Evolutionary conservation across 2,113 vertebrate species (phyloP), one percentile per base, ranked within the genome.

Genomic region (Bostrychus sinensis): DNA sequence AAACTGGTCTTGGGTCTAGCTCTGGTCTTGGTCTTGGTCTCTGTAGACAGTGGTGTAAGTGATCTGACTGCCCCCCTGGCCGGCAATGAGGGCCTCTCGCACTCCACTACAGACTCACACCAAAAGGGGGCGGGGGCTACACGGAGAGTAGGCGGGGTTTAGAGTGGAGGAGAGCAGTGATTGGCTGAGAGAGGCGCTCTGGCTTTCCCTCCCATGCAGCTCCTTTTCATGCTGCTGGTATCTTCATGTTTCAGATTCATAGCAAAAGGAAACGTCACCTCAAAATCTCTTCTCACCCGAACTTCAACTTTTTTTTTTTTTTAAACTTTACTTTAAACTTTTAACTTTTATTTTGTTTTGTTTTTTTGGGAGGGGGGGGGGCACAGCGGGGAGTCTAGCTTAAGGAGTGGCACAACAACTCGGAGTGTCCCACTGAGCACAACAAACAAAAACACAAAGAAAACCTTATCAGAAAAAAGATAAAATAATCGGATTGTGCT

Each of bases 71-170:
- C 57, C 73, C 70, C 86, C 81, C 77, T 81, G 50, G n/a, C 60
- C 71, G 45, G 82, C 74, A 83, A 72, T 74, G 66, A 76, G 77
- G 83, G 81, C 81, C 87, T 83, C 87, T 82, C 69, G 63, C 80
- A 73, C 82, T 80, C 70, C 39, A 57, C 55, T 61, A 62, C 78
- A 78, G 60, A 67, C 76, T 72, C 66, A 62, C 61, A 74, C 59
- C 45, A 25, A 43, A 28, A 48, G 66, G 78, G 62, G 83, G 86
- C 34, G 84, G 72, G 81, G n/a, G 63, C 12, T 12, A 56, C 41
- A 68, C 56, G 17, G 65, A 20, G 28, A 25, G 48, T 46, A 50
- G 80, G 82, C 70, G 70, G 80, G 66, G 28, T 20, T 1, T 2
- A 23, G 37, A 53, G 77, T 71, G 56, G 46, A 58, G 37, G n/a